phyloP scores from a whole-genome alignment of 2,113 vertebrate species.

The Sakesphorus luctuosus region DNA sequence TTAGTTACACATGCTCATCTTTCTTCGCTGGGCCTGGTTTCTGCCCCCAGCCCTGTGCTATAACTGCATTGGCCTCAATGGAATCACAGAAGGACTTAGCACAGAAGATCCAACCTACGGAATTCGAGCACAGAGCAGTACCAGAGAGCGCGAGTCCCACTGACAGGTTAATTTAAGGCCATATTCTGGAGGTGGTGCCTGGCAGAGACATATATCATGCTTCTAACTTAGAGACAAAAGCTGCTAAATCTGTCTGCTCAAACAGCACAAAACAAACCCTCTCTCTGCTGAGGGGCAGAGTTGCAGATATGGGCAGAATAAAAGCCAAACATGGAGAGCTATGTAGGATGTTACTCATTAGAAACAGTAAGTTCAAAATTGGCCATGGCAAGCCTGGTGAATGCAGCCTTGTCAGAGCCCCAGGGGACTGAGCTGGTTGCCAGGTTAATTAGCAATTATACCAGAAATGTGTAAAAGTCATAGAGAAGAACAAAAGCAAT shows the following conservation, averaged over 20 bases:
- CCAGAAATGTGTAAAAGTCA: conserved; percentile 8
- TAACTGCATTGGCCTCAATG: neutral
- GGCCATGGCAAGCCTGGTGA: neutral
- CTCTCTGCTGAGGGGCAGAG: neutral
- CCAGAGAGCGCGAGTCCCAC: neutral
- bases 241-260: neutral
- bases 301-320: neutral
- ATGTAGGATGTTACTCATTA: neutral
- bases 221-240: neutral
- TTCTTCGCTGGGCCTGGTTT: neutral
- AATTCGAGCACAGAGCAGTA: neutral
- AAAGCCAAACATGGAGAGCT: neutral
- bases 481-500: conserved; percentile 35
- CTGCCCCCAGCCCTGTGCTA: neutral
- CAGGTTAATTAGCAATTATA: conserved; percentile 31
- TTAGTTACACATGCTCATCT: neutral
- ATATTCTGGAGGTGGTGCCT: neutral
- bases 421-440: neutral
- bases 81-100: neutral
- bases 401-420: neutral
- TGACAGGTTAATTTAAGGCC: neutral
- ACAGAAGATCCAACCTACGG: neutral
- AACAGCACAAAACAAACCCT: neutral
- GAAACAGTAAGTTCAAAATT: neutral
- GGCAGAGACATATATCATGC: neutral